Conservation (phyloP, 2,888 invertebrate species). For the Adelognathus sp. region DNA sequence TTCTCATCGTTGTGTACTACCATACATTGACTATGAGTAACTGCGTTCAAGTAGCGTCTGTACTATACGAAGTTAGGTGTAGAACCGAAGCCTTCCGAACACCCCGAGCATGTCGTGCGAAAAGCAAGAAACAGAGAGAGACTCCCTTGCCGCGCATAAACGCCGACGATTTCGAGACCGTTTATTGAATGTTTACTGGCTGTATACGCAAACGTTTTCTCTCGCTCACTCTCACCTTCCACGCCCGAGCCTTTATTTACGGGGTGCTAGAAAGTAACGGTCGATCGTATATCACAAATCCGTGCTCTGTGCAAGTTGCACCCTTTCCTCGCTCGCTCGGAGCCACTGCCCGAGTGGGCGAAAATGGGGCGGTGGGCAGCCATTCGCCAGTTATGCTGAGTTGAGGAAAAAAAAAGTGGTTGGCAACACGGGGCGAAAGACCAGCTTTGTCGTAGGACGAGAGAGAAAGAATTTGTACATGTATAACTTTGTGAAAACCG, state of each 20-base stretch:
- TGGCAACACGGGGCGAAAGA: slow-evolving; percentile 34
- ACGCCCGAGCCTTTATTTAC: slow-evolving; percentile 66
- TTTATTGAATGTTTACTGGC: slow-evolving; percentile 77
- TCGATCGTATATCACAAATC: slow-evolving; percentile 61
- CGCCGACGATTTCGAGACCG: slow-evolving; percentile 70
- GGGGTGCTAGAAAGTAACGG: slow-evolving; percentile 64
- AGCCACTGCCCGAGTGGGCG: slow-evolving; percentile 4
- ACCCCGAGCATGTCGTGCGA: slow-evolving; percentile 43
- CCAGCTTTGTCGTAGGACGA: neutral
- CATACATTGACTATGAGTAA: slow-evolving; percentile 67
- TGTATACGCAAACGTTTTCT: slow-evolving; percentile 60
- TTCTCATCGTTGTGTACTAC: slow-evolving; percentile 24
- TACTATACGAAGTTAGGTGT: slow-evolving; percentile 29
- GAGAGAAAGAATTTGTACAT: slow-evolving; percentile 1
- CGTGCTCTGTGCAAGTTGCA: slow-evolving; percentile 43
- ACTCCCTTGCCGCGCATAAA: slow-evolving; percentile 68
- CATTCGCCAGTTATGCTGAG: slow-evolving; percentile 28
- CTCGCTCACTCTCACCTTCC: slow-evolving; percentile 32
- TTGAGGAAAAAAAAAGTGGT: slow-evolving; percentile 39
- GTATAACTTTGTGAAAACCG: slow-evolving; percentile 3
- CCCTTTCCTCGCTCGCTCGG: slow-evolving; percentile 27
- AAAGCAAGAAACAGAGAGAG: slow-evolving; percentile 7
- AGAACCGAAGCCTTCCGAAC: slow-evolving; percentile 49
- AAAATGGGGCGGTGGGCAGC: slow-evolving; percentile 13
- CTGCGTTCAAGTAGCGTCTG: slow-evolving; percentile 67